phyloP scores from a whole-genome alignment of 2,113 vertebrate species.

The Hemiscyllium ocellatum region DNA sequence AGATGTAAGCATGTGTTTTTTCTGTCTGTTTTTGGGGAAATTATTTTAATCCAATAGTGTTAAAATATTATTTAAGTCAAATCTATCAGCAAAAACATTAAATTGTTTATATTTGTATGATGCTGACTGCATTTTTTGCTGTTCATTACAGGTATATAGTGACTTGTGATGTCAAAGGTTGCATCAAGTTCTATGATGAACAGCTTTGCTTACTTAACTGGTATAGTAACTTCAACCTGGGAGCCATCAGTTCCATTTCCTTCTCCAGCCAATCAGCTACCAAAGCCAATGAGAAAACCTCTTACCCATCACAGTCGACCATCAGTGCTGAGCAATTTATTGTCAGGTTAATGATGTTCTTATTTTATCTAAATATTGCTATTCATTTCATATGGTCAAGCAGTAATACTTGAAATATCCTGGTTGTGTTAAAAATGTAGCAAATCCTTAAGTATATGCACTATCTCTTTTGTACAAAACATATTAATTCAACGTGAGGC shows the following conservation, averaged over 20 bases:
- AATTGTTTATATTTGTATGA: not conserved
- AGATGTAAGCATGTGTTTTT: not conserved
- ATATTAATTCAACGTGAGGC: not conserved
- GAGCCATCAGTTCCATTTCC: constrained; percentile 69
- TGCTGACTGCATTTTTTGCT: not conserved
- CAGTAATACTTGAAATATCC: not conserved
- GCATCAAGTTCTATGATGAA: constrained; percentile 70
- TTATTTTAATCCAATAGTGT: not conserved
- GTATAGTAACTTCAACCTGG: constrained; percentile 60
- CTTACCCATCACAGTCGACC: constrained; percentile 45
- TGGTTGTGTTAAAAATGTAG: not conserved
- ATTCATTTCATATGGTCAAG: not conserved
- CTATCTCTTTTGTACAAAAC: not conserved
- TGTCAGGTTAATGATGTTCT: constrained; percentile 56
- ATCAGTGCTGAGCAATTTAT: constrained; percentile 50
- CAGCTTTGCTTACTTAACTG: constrained; percentile 55
- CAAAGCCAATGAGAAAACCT: not conserved
- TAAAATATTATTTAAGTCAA: constrained; percentile 5
- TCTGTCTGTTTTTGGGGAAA: not conserved
- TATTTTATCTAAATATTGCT: not conserved
- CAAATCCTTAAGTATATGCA: not conserved
- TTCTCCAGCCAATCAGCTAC: constrained; percentile 58
- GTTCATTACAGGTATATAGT: constrained; percentile 63
- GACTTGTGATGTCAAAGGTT: constrained; percentile 70
- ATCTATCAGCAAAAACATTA: not conserved